Base-by-base conservation (phyloP, 2,113 vertebrate genomes). In the Nanorana parkeri region DNA sequence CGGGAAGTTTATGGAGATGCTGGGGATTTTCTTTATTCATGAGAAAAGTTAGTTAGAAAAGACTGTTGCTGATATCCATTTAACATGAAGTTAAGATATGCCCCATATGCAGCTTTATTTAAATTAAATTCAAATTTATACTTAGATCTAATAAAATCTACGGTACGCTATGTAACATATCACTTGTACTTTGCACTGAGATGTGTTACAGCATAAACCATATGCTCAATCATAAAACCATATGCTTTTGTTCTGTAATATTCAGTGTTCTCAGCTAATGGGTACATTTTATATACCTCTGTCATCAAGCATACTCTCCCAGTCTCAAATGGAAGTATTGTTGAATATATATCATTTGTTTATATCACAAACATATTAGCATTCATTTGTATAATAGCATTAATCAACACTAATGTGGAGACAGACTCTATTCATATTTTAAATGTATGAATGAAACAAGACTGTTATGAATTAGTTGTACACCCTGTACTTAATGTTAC, bases 301-400 rank as follows among this genome's bases (percentile, higher is more conserved):
- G 23, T 72, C 13, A 24, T 52, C 51, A 36, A 51, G 16, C 32
- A 54, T 80, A 21, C 24, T 61, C 3, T 61, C 56, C n/a, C 54
- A 4, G 20, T 54, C 17, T 60, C 55, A 36, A 26, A 79, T 68
- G n/a, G 54, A 66, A 36, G 54, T 56, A 58, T 29, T 60, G 54
- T 58, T 36, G 58, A 55, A 79, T 60, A 15, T 8, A 79, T 56
- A 16, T 69, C 16, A 24, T 41, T 24, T 68, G 26, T 68, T 56
- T 47, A 60, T 67, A 69, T 79, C 58, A 47, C 32, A 65, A 79
- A 24, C 52, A 68, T 79, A 79, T 79, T 79, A 68, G 65, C 28
- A 68, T 78, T 67, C 21, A 67, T 78, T 78, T 67, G 52, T 28
- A n/a, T 55, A 68, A 56, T 78, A 56, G 17, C 11, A 21, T 8